A percentile compares a stretch with the other conserved stretches of the same genome.
These are phyloP conservation scores for Typhlichthys subterraneus DNA, from an alignment of 2,797 vertebrate genomes.

Conservation along the genomic window DNA sequence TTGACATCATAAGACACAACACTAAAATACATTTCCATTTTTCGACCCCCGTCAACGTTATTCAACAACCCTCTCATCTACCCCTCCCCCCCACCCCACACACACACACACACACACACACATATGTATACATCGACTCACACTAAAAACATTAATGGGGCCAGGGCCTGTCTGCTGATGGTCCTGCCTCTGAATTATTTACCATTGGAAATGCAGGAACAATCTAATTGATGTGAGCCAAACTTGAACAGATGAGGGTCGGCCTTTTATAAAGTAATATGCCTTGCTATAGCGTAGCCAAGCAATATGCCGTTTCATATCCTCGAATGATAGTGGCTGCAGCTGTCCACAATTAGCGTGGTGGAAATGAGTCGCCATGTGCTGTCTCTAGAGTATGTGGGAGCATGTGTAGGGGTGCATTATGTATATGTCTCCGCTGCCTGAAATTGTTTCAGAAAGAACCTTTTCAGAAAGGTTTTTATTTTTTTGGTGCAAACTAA, in stretches of 20 bases:
- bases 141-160: conserved; percentile 63
- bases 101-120: conserved; percentile 5
- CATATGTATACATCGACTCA: conserved; percentile 1
- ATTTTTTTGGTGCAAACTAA: too few species aligned
- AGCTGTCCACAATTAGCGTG: conserved; percentile 47
- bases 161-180: conserved; percentile 71
- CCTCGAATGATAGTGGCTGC: conserved; percentile 31
- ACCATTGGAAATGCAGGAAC: conserved; percentile 68
- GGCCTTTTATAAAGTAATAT: conserved; percentile 35
- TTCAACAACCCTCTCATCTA: conserved; percentile 42
- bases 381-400: background rate
- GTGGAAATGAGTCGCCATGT: conserved; percentile 38
- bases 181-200: conserved; percentile 70
- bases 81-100: conserved; percentile 5
- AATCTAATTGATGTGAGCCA: conserved; percentile 66
- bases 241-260: conserved; percentile 50
- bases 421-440: conserved; percentile 31
- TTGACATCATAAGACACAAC: conserved; percentile 64
- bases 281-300: conserved; percentile 8
- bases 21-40: conserved; percentile 58
- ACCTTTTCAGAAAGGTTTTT: too few species aligned
- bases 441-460: too few species aligned
- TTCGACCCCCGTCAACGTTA: conserved; percentile 58
- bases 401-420: conserved; percentile 22
- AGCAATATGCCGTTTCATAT: conserved; percentile 25